phyloP scores from a whole-genome alignment of 1,140 invertebrate species.

The Aphelinus certus region DNA sequence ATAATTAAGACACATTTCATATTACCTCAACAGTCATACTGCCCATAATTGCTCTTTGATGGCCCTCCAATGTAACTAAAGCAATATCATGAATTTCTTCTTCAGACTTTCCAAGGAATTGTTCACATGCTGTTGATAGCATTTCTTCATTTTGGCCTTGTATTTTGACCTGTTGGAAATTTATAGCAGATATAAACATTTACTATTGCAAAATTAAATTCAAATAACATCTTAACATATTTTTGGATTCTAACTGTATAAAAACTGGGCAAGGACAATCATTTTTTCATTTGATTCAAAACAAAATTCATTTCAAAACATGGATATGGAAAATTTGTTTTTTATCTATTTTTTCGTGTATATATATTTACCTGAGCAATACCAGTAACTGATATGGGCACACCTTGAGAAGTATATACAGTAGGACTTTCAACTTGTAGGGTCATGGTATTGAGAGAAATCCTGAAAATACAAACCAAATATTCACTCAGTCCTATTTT shows the following conservation, averaged over 20 bases:
- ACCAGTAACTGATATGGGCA: slow-evolving; percentile 96
- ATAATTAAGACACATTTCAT: slow-evolving; percentile 22
- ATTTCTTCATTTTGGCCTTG: slow-evolving; percentile 98
- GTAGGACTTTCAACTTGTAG: slow-evolving; percentile 90
- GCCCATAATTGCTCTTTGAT: slow-evolving; percentile 98
- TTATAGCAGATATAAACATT: background rate
- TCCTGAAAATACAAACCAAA: slow-evolving; percentile 67
- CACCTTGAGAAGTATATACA: slow-evolving; percentile 96
- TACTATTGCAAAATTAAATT: too few relatives aligned
- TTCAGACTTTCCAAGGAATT: slow-evolving; percentile 94
- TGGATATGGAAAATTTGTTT: too few relatives aligned
- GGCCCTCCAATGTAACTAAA: slow-evolving; percentile 94
- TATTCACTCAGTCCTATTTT: slow-evolving; percentile 7
- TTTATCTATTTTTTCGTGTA: background rate
- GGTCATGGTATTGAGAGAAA: slow-evolving; percentile 97
- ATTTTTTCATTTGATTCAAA: slow-evolving; percentile 1
- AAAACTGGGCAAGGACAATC: slow-evolving; percentile 12
- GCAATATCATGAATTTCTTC: slow-evolving; percentile 92
- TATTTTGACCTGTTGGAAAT: slow-evolving; percentile 84
- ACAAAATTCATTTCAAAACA: slow-evolving; percentile 11
- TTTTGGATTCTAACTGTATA: background rate
- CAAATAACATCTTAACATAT: too few relatives aligned
- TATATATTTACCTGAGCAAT: slow-evolving; percentile 84
- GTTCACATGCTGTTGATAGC: slow-evolving; percentile 94
- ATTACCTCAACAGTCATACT: slow-evolving; percentile 95